Evolutionary conservation across 2,888 invertebrate genomes (phyloP).

Genomic region (Drosophila antonietae): DNA sequence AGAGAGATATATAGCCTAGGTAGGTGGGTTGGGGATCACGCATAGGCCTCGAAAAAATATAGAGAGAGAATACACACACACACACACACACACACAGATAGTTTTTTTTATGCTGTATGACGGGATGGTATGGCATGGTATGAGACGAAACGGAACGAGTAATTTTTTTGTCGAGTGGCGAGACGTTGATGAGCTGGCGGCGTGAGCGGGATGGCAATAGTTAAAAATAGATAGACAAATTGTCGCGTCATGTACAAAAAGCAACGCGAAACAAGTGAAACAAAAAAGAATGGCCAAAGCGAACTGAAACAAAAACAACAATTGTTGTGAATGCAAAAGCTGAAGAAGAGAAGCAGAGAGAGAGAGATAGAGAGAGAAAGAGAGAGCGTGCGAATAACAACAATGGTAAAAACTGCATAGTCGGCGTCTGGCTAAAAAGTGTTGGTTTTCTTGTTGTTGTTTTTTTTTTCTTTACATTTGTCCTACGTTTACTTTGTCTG

Average conservation of each 20-base stretch:
- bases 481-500: constrained; percentile 48
- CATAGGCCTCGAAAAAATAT: constrained; percentile 69
- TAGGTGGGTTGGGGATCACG: constrained; percentile 18
- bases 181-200: constrained; percentile 3
- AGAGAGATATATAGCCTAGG: not conserved
- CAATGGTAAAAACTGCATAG: constrained; percentile 56
- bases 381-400: constrained; percentile 2
- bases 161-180: constrained; percentile 35
- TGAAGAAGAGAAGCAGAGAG: constrained; percentile 3
- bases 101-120: constrained; percentile 41
- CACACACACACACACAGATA: not conserved
- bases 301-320: constrained; percentile 30
- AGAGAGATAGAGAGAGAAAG: not conserved
- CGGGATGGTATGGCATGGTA: constrained; percentile 33
- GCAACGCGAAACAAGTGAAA: constrained; percentile 34
- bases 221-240: constrained; percentile 81
- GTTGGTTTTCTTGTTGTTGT: not conserved
- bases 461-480: constrained; percentile 32
- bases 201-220: constrained; percentile 50
- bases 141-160: constrained; percentile 44
- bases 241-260: constrained; percentile 78
- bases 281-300: constrained; percentile 30
- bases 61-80: not conserved
- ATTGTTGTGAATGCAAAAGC: constrained; percentile 32
- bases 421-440: constrained; percentile 55